Conservation (phyloP, 2,888 invertebrate genomes). For the Apotomis betuletana region DNA sequence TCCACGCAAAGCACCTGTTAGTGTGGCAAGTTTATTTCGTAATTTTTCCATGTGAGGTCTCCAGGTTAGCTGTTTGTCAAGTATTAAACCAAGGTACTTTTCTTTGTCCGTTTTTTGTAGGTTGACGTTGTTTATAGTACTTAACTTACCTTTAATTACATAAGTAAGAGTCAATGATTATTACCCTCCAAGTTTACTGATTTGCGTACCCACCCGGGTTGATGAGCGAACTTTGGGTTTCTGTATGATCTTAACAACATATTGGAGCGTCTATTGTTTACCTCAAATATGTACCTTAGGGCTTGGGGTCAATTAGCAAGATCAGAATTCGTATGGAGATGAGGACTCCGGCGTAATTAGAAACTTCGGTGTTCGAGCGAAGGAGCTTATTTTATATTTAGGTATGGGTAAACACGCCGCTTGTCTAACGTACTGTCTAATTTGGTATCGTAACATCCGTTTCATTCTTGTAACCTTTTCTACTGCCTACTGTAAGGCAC, state of each 20-base stretch:
- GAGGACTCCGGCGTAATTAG: slow-evolving; percentile 19
- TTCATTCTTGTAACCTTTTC: neutral
- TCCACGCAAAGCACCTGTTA: too few species aligned
- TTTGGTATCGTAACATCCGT: neutral
- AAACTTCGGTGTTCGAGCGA: slow-evolving; percentile 9
- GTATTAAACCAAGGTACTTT: too few species aligned
- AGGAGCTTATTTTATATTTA: slow-evolving; percentile 16
- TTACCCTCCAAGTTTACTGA: neutral
- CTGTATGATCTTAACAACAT: slow-evolving; percentile 17
- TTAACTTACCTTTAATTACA: neutral
- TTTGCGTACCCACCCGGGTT: slow-evolving; percentile 7
- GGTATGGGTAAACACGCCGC: neutral
- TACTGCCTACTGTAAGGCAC: too few species aligned
- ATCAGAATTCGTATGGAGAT: slow-evolving; percentile 26
- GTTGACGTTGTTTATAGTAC: too few species aligned
- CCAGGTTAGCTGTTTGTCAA: too few species aligned
- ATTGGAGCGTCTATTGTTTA: slow-evolving; percentile 26
- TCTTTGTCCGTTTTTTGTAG: too few species aligned
- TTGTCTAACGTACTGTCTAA: neutral
- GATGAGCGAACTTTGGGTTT: slow-evolving; percentile 6
- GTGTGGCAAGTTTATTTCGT: too few species aligned
- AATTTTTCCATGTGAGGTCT: too few species aligned
- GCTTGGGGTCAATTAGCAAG: slow-evolving; percentile 22
- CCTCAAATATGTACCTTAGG: slow-evolving; percentile 27
- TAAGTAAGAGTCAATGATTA: neutral